phyloP scores from a whole-genome alignment of 2,888 invertebrate species.

The Myopa tessellatipennis region DNA sequence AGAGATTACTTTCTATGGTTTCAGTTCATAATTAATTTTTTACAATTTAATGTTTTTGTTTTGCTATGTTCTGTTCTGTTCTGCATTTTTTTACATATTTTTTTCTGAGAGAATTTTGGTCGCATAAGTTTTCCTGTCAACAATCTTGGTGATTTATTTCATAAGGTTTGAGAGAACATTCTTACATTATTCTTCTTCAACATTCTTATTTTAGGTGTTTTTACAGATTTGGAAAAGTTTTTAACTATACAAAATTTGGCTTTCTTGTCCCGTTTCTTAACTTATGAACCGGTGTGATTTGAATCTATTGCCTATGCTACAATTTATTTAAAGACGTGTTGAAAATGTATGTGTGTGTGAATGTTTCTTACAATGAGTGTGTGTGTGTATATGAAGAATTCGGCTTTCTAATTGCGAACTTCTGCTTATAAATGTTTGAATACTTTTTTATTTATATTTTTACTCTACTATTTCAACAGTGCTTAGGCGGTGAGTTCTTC shows the following conservation, averaged over 20 bases:
- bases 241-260: no score
- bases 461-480: not conserved
- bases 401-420: not conserved
- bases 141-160: constrained; percentile 2
- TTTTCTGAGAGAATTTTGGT: not conserved
- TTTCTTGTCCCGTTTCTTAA: no score
- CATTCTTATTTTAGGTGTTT: no score
- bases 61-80: not conserved
- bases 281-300: no score
- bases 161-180: constrained; percentile 13
- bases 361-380: not conserved
- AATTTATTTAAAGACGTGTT: no score
- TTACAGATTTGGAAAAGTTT: no score
- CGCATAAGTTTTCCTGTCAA: not conserved
- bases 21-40: not conserved
- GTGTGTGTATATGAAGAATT: not conserved
- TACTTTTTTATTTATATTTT: not conserved
- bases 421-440: not conserved
- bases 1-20: not conserved
- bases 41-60: not conserved
- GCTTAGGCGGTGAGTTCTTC: not conserved
- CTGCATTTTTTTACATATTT: not conserved
- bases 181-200: no score
- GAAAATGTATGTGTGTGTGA: no score
- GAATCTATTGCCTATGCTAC: no score